Conservation (phyloP, 2,113 vertebrate genomes). For the Myotis davidii region DNA sequence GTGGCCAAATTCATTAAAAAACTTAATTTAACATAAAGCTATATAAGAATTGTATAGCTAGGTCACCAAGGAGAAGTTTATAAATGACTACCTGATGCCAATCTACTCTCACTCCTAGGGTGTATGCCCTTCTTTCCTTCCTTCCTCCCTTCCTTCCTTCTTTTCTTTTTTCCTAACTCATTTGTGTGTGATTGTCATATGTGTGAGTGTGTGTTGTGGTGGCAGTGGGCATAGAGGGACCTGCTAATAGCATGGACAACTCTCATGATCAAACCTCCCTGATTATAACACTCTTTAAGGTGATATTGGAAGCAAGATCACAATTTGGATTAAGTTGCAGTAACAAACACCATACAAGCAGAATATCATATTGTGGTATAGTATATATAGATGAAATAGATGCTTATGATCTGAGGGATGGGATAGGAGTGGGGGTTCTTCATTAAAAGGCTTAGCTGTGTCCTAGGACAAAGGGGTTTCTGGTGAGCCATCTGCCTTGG, state of each 20-base stretch:
- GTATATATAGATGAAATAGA: neutral
- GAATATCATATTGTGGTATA: neutral
- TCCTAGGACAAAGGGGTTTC: neutral
- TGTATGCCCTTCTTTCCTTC: neutral
- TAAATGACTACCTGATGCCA: accelerated
- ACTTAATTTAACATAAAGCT: neutral
- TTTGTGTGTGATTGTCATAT: neutral
- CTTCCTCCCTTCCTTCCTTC: too few relatives aligned
- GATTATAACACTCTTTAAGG: neutral
- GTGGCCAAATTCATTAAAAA: neutral
- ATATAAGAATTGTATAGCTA: neutral
- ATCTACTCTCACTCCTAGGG: neutral
- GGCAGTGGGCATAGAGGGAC: neutral
- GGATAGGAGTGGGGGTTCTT: neutral
- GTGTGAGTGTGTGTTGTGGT: neutral
- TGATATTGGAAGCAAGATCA: neutral
- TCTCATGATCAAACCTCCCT: neutral
- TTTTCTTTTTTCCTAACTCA: too few relatives aligned
- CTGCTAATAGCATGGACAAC: neutral
- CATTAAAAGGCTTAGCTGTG: neutral
- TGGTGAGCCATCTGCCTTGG: neutral
- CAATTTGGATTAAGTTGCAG: neutral
- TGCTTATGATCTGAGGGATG: neutral
- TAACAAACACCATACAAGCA: neutral
- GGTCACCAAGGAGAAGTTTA: neutral